Conservation (phyloP, 2,113 vertebrate genomes). For the Pachyramphus minor region DNA sequence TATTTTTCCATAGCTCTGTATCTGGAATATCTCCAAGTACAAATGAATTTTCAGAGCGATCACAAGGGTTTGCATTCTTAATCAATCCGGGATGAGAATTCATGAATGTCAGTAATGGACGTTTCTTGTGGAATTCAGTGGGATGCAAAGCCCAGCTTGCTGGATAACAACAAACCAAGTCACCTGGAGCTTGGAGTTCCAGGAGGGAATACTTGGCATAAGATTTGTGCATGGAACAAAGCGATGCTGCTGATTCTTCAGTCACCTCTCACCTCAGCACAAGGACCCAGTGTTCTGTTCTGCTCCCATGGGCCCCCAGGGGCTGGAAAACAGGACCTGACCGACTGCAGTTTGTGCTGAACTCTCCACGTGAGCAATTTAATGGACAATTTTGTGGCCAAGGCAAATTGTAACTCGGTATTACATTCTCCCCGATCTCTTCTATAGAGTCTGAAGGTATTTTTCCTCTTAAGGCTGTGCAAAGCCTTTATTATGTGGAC, state of each 20-base stretch:
- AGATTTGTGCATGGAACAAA: neutral
- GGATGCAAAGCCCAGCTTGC: neutral
- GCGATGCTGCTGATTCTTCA: neutral
- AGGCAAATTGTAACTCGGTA: neutral
- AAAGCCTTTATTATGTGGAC: neutral
- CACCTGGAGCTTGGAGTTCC: rapidly evolving
- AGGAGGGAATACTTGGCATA: neutral
- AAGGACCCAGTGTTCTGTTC: neutral
- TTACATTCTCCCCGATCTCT: neutral
- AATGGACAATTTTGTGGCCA: neutral
- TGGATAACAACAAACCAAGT: neutral
- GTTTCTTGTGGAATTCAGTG: neutral
- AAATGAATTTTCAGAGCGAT: neutral
- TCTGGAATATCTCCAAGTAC: neutral
- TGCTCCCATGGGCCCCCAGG: rapidly evolving
- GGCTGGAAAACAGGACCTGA: neutral
- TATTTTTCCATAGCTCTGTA: neutral
- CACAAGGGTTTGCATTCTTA: neutral
- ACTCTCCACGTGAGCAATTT: neutral
- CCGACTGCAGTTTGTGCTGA: neutral
- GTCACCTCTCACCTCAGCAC: neutral
- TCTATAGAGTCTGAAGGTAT: neutral
- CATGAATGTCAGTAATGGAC: neutral
- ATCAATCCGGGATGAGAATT: neutral
- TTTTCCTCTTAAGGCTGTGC: neutral